Evolutionary conservation across 1,140 invertebrate genomes (phyloP).

Genomic region (Caenorhabditis tropicalis): DNA sequence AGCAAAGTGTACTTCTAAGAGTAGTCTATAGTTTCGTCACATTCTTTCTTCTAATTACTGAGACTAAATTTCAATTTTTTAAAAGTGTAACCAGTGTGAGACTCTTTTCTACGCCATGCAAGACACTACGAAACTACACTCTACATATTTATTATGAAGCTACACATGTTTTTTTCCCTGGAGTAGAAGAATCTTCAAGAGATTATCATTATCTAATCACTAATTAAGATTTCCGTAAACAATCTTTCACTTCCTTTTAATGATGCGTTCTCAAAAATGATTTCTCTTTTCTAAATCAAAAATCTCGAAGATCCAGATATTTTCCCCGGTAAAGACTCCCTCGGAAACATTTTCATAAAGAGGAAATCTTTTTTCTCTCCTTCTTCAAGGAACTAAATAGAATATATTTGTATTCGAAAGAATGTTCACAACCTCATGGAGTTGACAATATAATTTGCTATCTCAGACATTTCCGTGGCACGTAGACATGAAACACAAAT

Average conservation of each 20-base stretch:
- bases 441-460: constrained; percentile 28
- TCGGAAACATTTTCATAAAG: too few species aligned
- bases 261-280: background rate
- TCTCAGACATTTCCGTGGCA: background rate
- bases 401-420: background rate
- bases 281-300: background rate
- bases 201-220: background rate
- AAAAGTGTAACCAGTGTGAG: background rate
- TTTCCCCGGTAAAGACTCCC: background rate
- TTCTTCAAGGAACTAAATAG: background rate
- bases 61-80: background rate
- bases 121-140: background rate
- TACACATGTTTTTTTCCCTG: background rate
- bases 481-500: background rate
- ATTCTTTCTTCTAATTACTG: too few species aligned
- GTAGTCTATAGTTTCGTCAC: too few species aligned
- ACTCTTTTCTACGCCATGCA: background rate
- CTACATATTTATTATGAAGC: background rate
- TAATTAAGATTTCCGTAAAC: background rate
- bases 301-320: background rate
- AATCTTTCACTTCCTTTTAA: background rate
- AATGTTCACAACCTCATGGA: constrained; percentile 1
- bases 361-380: too few species aligned
- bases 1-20: too few species aligned
- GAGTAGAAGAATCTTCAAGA: background rate